Evolutionary conservation across 2,797 vertebrate genomes (phyloP).

Genomic region (Hirundo rustica): DNA sequence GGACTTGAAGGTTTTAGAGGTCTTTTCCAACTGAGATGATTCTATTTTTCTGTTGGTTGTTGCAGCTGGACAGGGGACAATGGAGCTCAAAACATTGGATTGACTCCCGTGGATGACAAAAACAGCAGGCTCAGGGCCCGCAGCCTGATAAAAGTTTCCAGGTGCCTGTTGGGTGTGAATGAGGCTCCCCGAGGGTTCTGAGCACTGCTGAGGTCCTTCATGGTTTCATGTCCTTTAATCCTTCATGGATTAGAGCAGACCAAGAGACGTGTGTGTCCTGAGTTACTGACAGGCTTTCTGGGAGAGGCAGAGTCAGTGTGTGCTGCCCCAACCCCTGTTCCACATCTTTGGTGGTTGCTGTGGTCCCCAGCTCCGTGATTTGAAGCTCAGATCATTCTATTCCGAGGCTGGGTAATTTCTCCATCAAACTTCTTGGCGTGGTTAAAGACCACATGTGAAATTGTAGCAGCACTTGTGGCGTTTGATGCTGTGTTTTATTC

Average conservation of each 20-base stretch:
- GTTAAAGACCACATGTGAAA: not conserved
- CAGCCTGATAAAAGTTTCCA: not conserved
- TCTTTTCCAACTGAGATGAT: not conserved
- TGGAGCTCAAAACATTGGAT: not conserved
- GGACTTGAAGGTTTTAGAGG: not conserved
- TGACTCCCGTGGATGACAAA: not conserved
- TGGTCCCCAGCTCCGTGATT: not conserved
- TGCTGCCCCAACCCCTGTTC: not conserved
- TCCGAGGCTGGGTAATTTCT: not conserved
- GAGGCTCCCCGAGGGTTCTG: not conserved
- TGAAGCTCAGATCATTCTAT: not conserved
- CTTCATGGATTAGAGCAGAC: not conserved
- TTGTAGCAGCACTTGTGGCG: not conserved
- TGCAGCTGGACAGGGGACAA: not conserved
- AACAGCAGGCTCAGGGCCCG: fast-evolving
- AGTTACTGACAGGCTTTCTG: fast-evolving
- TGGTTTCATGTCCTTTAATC: not conserved
- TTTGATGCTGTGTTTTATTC: not conserved
- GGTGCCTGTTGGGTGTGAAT: not conserved
- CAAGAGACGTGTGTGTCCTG: not conserved
- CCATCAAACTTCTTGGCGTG: not conserved
- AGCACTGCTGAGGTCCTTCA: not conserved
- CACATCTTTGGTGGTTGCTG: not conserved
- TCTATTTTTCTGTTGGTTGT: not conserved
- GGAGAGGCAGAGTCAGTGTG: not conserved